Conservation (phyloP, 2,113 vertebrate species). For the Shinisaurus crocodilurus region DNA sequence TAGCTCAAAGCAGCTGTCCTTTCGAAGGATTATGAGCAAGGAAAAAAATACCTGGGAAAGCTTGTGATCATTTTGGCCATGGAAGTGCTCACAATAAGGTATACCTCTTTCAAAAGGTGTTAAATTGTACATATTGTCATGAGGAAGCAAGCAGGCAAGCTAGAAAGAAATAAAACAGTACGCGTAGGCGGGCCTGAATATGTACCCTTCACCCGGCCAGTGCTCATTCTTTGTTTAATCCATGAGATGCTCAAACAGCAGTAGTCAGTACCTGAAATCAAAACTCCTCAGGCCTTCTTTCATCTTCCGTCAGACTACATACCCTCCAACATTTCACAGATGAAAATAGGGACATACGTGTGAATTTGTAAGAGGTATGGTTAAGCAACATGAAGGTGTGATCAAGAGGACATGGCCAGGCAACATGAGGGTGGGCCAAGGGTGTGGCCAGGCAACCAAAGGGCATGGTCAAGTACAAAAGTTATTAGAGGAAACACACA, state of each 20-base stretch:
- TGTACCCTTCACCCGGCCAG: constrained; percentile 39
- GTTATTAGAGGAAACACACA: too few relatives aligned
- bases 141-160: constrained; percentile 57
- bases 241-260: constrained; percentile 55
- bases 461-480: too few relatives aligned
- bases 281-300: constrained; percentile 64
- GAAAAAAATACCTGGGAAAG: constrained; percentile 66
- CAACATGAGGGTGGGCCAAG: too few relatives aligned
- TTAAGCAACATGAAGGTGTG: too few relatives aligned
- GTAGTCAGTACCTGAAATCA: constrained; percentile 66
- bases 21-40: constrained; percentile 63
- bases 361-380: too few relatives aligned
- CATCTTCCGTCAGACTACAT: constrained; percentile 73
- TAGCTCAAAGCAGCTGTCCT: constrained; percentile 56
- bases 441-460: too few relatives aligned
- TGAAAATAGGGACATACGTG: too few relatives aligned
- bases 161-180: constrained; percentile 66
- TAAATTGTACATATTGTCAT: constrained; percentile 64
- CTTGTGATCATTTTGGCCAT: constrained; percentile 59
- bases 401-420: too few relatives aligned
- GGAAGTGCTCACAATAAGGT: constrained; percentile 62
- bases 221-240: constrained; percentile 56
- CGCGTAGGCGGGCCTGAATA: constrained; percentile 41
- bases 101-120: constrained; percentile 62
- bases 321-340: too few relatives aligned